A percentile compares a stretch with the other conserved stretches of the same genome.
These are phyloP conservation scores for Nyctalus aviator DNA, from an alignment of 2,797 vertebrate species.

Conservation along the genomic window DNA sequence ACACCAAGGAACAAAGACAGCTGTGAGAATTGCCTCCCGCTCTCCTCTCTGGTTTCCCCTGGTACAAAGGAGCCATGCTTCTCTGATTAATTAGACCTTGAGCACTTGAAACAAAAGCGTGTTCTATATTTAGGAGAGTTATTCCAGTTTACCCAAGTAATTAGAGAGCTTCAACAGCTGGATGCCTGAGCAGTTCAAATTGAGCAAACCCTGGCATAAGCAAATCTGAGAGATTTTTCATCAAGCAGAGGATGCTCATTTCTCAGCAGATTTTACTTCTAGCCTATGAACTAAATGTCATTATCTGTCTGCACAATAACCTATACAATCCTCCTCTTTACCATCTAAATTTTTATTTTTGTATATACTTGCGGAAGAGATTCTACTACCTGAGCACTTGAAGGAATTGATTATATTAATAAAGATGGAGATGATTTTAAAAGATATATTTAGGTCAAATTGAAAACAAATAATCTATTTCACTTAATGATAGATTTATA, in stretches of 20 bases:
- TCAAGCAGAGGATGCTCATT: neutral
- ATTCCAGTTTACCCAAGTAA: neutral
- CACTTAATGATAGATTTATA: constrained; percentile 4
- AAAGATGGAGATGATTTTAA: constrained; percentile 39
- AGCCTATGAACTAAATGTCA: neutral
- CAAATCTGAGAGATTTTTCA: neutral
- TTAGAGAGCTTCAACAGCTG: constrained; percentile 10
- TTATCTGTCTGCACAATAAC: neutral
- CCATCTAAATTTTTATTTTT: neutral
- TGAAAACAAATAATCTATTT: constrained; percentile 43
- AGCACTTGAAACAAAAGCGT: constrained; percentile 31
- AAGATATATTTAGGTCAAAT: neutral
- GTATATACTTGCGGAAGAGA: neutral
- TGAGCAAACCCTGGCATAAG: neutral
- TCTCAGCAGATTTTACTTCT: constrained; percentile 35
- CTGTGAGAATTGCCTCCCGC: neutral
- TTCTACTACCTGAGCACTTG: neutral
- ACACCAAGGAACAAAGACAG: constrained; percentile 65
- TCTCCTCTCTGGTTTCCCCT: neutral
- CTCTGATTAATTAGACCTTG: constrained; percentile 15
- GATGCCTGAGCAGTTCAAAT: neutral
- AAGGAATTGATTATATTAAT: constrained; percentile 22
- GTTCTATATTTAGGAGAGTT: neutral
- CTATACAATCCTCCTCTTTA: neutral
- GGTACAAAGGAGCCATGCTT: neutral